phyloP scores from a whole-genome alignment of 2,113 vertebrate species.

The Cairina moschata region DNA sequence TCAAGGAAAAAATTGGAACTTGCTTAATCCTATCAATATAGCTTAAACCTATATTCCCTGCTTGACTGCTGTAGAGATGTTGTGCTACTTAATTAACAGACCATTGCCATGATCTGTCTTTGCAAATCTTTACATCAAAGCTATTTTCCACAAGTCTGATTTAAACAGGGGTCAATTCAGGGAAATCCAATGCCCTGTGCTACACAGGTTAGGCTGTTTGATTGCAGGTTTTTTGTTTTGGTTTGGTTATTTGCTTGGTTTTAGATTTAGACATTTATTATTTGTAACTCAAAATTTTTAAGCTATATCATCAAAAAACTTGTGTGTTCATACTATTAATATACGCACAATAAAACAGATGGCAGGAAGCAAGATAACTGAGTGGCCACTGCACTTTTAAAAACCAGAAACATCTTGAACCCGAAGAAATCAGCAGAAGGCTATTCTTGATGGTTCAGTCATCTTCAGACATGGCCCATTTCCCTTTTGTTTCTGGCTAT shows the following conservation, averaged over 20 bases:
- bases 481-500: neutral
- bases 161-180: neutral
- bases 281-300: neutral
- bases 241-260: neutral
- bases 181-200: neutral
- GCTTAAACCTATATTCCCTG: neutral
- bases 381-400: slow-evolving; percentile 37
- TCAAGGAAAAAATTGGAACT: neutral
- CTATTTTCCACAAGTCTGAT: neutral
- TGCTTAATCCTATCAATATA: neutral
- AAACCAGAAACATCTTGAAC: slow-evolving; percentile 37
- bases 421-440: slow-evolving; percentile 2
- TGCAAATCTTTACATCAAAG: neutral
- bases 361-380: slow-evolving; percentile 47
- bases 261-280: neutral
- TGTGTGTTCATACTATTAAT: neutral
- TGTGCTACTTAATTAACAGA: neutral
- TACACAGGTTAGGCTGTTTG: neutral
- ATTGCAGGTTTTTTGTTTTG: neutral
- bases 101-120: neutral
- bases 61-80: neutral
- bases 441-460: neutral
- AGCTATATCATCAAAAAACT: neutral
- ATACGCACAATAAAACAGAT: slow-evolving; percentile 50
- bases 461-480: neutral